Percentiles rank a stretch among this genome's conserved stretches.
These are phyloP conservation scores for Lepus europaeus DNA, from an alignment of 2,113 vertebrate species.

Conservation along the genomic window DNA sequence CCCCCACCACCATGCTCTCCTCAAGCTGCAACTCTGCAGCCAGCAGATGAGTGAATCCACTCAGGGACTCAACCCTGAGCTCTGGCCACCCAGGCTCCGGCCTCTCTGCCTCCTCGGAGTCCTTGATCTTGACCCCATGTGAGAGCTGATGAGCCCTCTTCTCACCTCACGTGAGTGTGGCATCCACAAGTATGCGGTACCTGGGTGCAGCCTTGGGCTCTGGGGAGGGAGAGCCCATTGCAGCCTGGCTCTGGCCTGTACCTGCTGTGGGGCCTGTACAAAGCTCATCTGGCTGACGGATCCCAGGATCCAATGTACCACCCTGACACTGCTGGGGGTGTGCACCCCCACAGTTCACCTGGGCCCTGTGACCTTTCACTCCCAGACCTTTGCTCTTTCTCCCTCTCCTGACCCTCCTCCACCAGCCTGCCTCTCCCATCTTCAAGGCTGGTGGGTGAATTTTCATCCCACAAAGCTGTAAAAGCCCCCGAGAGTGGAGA, in stretches of 20 bases:
- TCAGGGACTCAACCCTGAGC: background rate
- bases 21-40: background rate
- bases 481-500: background rate
- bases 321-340: no score
- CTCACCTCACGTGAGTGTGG: background rate
- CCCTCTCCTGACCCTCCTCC: background rate
- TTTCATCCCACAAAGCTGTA: background rate
- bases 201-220: background rate
- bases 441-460: background rate
- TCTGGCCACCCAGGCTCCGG: background rate
- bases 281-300: background rate
- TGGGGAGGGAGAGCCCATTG: background rate
- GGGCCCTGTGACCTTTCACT: background rate
- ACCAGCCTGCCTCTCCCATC: background rate
- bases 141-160: background rate
- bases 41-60: no score
- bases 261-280: background rate
- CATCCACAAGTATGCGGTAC: rapidly evolving
- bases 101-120: background rate
- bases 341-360: background rate
- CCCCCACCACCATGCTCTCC: background rate
- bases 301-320: background rate
- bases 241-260: background rate
- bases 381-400: background rate
- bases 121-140: background rate